Evolutionary conservation across 2,888 invertebrate genomes (phyloP), one percentile per base, ranked within the genome.

Genomic region (Cordilura impudica): DNA sequence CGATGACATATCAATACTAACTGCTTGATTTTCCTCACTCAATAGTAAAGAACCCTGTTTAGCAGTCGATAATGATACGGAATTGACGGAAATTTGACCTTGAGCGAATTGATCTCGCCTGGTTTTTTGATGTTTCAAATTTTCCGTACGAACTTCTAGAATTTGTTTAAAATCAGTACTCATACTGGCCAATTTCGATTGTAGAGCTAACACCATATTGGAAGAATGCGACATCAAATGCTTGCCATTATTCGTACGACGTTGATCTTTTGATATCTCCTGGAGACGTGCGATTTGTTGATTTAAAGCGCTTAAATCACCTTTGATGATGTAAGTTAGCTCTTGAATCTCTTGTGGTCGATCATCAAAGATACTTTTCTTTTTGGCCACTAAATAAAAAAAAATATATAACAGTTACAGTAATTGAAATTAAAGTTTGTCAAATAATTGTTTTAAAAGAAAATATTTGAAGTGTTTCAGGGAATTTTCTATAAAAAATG

Each of bases 121-220:
- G 82, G 92, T 94, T 88, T 98, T 97, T 89, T 99, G 98, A 85
- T 98, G 96, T 89, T 97, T 97, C 87, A 99, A 91, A 91, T 98
- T 99, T 93, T 99, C 98, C 14, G 98, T 98, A 85, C 99, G 92
- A 18, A 98, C 96, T 93, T 99, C 99, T 71, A 99, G 92, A 54
- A 99, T 98, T 91, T 95, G 96, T 91, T 99, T 98, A 89, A 99
- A 99, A 87, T 98, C 97, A 82, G 96, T 97, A 54, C 98, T 98
- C 96, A 99, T 98, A 81, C 94, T 95, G 31, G 98, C 99, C 83
- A 99, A 91, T 89, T 98, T 96, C 1, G 98, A 98, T 91, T 97
- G 97, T 77, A 97, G 90, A 4, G 97, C 95, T 78, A 98, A 92
- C 7, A 98, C 98, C 81, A 98, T 97, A 88, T 96, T 97, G 54